Evolutionary conservation across 2,113 vertebrate genomes (phyloP).

Genomic region (Syrrhaptes paradoxus): DNA sequence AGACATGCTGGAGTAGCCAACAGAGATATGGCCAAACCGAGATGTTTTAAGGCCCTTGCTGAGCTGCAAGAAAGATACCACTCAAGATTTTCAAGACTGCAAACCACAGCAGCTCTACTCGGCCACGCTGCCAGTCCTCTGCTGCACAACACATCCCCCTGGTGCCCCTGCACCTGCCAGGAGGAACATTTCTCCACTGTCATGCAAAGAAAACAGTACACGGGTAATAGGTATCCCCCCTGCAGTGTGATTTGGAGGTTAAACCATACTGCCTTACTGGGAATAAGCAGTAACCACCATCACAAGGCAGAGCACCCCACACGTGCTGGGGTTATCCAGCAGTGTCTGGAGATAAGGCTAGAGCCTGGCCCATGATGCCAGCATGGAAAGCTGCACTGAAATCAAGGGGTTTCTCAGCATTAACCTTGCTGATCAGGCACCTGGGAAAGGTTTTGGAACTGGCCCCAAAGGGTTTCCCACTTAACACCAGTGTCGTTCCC

Average conservation of each 20-base stretch:
- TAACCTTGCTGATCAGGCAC: neutral
- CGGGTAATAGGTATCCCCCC: neutral
- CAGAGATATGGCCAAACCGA: neutral
- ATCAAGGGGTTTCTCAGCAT: neutral
- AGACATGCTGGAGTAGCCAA: neutral
- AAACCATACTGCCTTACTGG: neutral
- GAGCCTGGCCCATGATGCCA: rapidly evolving
- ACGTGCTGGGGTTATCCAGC: neutral
- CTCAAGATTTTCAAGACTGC: neutral
- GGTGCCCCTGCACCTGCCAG: neutral
- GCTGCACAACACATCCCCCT: neutral
- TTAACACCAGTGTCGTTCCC: rapidly evolving
- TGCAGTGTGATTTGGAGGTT: neutral
- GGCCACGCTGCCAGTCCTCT: neutral
- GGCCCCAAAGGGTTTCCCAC: neutral
- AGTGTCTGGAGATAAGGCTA: neutral
- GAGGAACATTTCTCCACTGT: neutral
- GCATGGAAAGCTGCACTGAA: neutral
- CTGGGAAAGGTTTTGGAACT: neutral
- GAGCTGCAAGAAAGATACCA: neutral
- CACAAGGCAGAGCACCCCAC: rapidly evolving
- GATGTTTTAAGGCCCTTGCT: neutral
- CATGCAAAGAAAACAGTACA: neutral
- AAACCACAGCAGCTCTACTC: neutral
- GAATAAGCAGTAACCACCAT: neutral